Conservation (phyloP, 1,140 invertebrate genomes). For the Acyrthosiphon pisum region DNA sequence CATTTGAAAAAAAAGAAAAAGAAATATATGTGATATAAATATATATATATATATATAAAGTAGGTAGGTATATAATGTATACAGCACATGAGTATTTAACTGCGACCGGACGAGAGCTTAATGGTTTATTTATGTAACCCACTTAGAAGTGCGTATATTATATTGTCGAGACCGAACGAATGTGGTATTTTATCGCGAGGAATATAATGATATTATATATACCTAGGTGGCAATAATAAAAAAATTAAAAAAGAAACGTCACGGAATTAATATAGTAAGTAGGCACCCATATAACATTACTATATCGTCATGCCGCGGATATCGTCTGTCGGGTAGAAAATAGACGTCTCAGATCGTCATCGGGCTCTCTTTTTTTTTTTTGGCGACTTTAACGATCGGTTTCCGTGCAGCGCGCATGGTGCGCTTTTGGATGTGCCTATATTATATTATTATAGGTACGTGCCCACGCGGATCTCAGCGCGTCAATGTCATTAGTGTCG, state of each 20-base stretch:
- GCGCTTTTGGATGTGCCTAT: neutral
- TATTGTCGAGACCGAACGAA: neutral
- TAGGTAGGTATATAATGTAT: neutral
- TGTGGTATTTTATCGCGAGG: neutral
- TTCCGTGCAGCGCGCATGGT: neutral
- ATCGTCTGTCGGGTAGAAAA: neutral
- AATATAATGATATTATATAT: neutral
- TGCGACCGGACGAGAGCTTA: constrained; percentile 34
- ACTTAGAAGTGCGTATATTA: constrained; percentile 28
- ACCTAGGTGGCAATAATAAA: neutral
- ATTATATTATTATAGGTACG: neutral
- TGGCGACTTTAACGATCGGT: constrained; percentile 42
- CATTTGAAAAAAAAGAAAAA: neutral
- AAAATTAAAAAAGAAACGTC: neutral
- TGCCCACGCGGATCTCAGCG: neutral
- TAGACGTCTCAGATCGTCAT: neutral
- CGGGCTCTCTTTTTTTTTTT: neutral
- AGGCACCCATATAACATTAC: neutral
- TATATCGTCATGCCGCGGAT: neutral
- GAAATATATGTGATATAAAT: neutral
- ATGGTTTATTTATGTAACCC: constrained; percentile 55
- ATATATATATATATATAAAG: neutral
- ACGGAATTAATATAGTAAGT: neutral
- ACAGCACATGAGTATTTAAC: constrained; percentile 37
- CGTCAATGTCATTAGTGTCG: neutral